Base-by-base conservation (phyloP, 2,797 vertebrate species). In the Philypnodon macrostomus region DNA sequence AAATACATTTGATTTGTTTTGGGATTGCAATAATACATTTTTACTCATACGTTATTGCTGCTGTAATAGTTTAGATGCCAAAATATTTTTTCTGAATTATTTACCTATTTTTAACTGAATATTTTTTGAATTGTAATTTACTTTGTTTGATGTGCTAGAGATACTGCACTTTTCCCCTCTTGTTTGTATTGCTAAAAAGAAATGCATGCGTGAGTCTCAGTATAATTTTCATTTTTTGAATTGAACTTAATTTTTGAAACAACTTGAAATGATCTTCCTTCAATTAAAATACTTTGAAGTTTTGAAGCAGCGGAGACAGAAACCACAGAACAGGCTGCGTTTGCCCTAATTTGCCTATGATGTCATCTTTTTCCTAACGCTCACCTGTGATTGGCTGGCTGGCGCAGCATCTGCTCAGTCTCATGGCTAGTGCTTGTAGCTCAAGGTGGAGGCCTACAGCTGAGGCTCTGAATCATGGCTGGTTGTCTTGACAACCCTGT, bases 401-500 rank as follows among this genome's bases (percentile, higher is more conserved):
- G 56, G 67, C 67, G 63, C 88, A 94, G 92, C 93, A 95, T 92
- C 92, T 94, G 92, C 90, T 88, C 86, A 75, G 87, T 89, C 91
- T 85, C 85, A 91, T 89, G 83, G 88, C 86, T 87, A 88, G 89
- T 64, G 74, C 88, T 90, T 85, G 85, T 79, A 88, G 90, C 91
- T 84, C 79, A 88, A 92, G 91, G 92, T 92, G 91, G 84, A 92
- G 90, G 89, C 85, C 90, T 87, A 91, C 91, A 44, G 27, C 87
- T 78, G 73, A 88, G 87, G 68, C 16, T 73, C 68, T 88, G 90
- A 92, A 91, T 93, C 89, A 89, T 70, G 88, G 70, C 87, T 88
- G 89, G 93, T 95, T 94, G 92, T 92, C 91, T 65, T 94, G 94
- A 92, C 93, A 96, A 96, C 93, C 86, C 61, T 76, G 58, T 79